Evolutionary conservation across 2,113 vertebrate genomes (phyloP).

Genomic region (Dasyornis broadbenti): DNA sequence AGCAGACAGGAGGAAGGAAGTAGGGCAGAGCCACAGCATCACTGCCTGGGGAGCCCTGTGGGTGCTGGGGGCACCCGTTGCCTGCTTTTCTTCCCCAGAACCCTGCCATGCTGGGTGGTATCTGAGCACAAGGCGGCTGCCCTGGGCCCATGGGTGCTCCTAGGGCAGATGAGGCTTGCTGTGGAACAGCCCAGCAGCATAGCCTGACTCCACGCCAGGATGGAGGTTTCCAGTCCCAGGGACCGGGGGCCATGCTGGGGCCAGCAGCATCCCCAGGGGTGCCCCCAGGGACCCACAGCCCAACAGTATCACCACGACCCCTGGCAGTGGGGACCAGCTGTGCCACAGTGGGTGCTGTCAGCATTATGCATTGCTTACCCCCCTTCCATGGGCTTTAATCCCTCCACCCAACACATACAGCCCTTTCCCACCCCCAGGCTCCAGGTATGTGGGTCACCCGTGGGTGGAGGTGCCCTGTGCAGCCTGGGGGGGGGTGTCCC

Average conservation of each 20-base stretch:
- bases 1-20: background rate
- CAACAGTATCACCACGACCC: background rate
- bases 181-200: accelerated
- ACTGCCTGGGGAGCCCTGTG: background rate
- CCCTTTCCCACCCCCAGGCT: background rate
- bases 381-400: background rate
- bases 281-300: background rate
- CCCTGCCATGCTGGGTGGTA: background rate
- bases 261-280: background rate
- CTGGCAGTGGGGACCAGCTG: accelerated
- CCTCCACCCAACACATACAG: background rate
- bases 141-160: background rate
- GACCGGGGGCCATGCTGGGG: background rate
- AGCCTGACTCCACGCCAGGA: accelerated
- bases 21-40: background rate
- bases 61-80: background rate
- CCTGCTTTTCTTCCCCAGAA: background rate
- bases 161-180: background rate
- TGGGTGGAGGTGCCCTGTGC: background rate
- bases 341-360: background rate
- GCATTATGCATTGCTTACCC: background rate
- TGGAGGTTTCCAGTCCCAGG: background rate
- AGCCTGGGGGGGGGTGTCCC: background rate
- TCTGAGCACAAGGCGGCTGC: background rate
- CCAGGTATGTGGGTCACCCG: background rate